Conservation (phyloP, 2,797 vertebrate genomes). For the Petrocephalus sullivani region DNA sequence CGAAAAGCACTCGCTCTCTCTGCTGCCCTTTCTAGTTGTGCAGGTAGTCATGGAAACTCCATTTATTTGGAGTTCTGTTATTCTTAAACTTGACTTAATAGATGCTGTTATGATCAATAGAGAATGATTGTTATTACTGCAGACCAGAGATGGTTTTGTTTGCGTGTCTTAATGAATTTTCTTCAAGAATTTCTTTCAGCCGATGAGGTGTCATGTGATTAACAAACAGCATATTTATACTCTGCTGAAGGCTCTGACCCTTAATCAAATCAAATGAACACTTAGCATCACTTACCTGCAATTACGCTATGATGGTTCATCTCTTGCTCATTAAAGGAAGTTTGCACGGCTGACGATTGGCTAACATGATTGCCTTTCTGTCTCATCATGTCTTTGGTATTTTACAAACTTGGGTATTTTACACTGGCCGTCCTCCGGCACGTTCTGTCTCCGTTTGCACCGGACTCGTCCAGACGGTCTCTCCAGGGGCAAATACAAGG, state of each 20-base stretch:
- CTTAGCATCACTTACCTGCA: neutral
- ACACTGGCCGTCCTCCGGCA: neutral
- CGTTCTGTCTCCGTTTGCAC: neutral
- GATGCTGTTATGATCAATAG: neutral
- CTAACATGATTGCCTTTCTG: neutral
- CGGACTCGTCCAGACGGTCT: neutral
- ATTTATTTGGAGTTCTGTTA: neutral
- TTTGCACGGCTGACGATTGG: neutral
- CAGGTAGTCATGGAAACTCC: slow-evolving; percentile 8
- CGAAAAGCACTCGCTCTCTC: neutral
- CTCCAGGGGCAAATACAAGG: neutral
- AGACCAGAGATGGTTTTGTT: neutral
- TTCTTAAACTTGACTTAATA: neutral
- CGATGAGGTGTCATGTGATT: neutral
- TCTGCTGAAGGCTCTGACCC: neutral
- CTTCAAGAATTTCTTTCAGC: neutral
- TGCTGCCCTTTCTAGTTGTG: neutral
- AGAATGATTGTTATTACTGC: neutral
- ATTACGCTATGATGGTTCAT: neutral
- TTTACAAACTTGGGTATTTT: neutral
- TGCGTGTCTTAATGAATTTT: neutral
- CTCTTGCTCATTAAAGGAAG: neutral
- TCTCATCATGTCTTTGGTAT: neutral
- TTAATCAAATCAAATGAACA: neutral
- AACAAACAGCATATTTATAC: neutral